Evolutionary conservation across 2,888 invertebrate genomes (phyloP), one percentile per base, ranked within the genome.

Genomic region (Heteropelma amictum): DNA sequence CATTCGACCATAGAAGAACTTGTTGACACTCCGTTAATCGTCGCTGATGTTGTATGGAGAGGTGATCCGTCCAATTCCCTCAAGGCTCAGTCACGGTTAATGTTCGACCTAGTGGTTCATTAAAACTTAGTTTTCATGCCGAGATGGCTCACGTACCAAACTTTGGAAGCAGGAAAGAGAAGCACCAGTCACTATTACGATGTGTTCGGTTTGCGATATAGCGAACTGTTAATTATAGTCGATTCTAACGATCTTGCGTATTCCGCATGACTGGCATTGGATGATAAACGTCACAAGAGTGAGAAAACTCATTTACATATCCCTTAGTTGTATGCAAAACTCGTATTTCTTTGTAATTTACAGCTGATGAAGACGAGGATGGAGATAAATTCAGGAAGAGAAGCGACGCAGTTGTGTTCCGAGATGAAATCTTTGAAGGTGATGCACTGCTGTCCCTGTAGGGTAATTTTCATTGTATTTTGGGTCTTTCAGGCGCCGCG

Each of bases 181-280:
- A 64, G 76, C 77, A 76, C 69, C 74, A 61, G 69, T 76, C 64
- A 72, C 77, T 77, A 61, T 76, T 61, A 60, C 45, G 73, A 75
- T 35, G 21, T 35, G 53, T 64, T 38, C 56, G 53, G 60, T 63
- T 75, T 67, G 56, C 56, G 54, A 77, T 74, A 76, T 72, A 75
- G 19, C 38, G 58, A 79, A 78, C 74, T 76, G 76, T 78, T 78
- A 77, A 81, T 77, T 79, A 81, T 73, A 47, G 35, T 38, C 17
- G 3, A 14, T 33, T 14, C 40, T 8, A 23, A 26, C 51, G 23
- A 64, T 53, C 28, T n/a, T 45, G 35, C 19, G 21, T 10, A 58
- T 26, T 45, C 56, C 12, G 5, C 26, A 35, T 54, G 47, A 47
- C 10, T 2, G 47, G 21, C 19, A 17, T 12, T n/a, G 17, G 35